Evolutionary conservation across 1,140 invertebrate genomes (phyloP).

Genomic region (Trichonephila inaurata): DNA sequence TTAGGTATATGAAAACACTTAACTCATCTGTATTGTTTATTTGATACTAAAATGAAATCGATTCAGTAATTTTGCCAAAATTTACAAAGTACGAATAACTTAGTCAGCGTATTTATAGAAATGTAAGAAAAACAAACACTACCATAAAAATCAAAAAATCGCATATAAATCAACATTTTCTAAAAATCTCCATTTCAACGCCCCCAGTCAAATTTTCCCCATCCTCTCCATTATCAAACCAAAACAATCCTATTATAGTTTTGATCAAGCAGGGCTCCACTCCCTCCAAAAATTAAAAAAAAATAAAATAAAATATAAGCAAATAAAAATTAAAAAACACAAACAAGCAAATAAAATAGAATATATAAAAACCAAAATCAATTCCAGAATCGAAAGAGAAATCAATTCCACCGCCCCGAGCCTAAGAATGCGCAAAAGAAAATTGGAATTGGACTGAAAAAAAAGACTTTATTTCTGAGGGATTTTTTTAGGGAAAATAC

Average conservation of each 20-base stretch:
- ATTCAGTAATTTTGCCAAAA: too few species aligned
- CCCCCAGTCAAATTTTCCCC: not conserved
- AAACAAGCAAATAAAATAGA: not conserved
- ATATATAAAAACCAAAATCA: not conserved
- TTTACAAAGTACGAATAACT: too few species aligned
- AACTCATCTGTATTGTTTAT: too few species aligned
- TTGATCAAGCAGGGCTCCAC: not conserved
- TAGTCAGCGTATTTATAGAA: too few species aligned
- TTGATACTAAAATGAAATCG: too few species aligned
- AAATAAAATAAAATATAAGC: too few species aligned
- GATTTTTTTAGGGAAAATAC: not conserved
- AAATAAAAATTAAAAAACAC: not conserved
- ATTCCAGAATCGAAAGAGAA: not conserved
- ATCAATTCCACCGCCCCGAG: not conserved
- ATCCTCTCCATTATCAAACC: not conserved
- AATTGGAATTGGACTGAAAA: not conserved
- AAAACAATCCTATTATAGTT: not conserved
- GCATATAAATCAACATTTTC: too few species aligned
- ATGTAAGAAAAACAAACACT: too few species aligned
- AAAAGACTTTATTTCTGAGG: not conserved
- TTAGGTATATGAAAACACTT: too few species aligned
- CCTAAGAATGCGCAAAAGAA: not conserved
- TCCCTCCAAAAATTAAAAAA: not conserved
- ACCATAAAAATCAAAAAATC: too few species aligned
- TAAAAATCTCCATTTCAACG: not conserved